Evolutionary conservation across 2,113 vertebrate species (phyloP).

Genomic region (Mustela nigripes): DNA sequence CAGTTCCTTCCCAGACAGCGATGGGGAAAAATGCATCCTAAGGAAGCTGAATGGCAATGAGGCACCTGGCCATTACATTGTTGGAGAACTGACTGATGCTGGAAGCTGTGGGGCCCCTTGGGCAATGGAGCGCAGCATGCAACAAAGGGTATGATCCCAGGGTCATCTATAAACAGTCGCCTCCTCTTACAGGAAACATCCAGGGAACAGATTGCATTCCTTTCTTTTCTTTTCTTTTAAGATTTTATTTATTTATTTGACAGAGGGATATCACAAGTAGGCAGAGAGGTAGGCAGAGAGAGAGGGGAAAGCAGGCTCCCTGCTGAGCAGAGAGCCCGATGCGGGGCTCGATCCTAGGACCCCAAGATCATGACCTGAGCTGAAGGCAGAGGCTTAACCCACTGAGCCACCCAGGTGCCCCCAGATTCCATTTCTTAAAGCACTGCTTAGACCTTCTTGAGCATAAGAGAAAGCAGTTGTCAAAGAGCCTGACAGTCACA

Average conservation of each 20-base stretch:
- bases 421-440: background rate
- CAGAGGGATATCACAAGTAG: too few species aligned
- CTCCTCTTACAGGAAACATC: background rate
- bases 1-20: rapidly evolving
- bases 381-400: too few species aligned
- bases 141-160: background rate
- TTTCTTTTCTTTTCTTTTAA: too few species aligned
- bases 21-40: background rate
- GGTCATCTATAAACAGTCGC: background rate
- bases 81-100: rapidly evolving
- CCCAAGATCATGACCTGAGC: too few species aligned
- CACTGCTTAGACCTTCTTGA: background rate
- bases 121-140: rapidly evolving
- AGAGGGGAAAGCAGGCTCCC: too few species aligned
- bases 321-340: too few species aligned
- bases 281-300: too few species aligned
- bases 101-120: rapidly evolving
- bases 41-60: background rate
- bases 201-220: background rate
- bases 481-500: rapidly evolving
- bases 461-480: too few species aligned
- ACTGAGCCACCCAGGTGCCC: too few species aligned
- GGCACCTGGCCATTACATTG: rapidly evolving
- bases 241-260: too few species aligned
- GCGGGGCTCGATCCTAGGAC: too few species aligned